Evolutionary conservation across 1,140 invertebrate genomes (phyloP).

Genomic region (Drosophila eugracilis): DNA sequence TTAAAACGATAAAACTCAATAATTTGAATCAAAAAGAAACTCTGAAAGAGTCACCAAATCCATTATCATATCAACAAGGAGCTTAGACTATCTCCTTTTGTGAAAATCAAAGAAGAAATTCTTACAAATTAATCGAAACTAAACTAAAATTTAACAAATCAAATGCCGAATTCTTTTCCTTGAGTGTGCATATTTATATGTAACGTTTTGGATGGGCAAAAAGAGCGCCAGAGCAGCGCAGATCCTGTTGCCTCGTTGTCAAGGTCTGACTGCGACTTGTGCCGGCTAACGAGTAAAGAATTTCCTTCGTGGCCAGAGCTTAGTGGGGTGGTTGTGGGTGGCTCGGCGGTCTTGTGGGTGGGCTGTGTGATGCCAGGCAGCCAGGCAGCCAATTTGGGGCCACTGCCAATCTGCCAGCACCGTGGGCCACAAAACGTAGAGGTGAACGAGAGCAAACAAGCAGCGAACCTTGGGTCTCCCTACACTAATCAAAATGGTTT

Average conservation of each 20-base stretch:
- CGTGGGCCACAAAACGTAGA: constrained; percentile 22
- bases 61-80: too few relatives aligned
- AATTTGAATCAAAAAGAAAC: too few relatives aligned
- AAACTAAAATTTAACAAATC: neutral
- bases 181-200: constrained; percentile 7
- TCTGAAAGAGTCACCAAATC: too few relatives aligned
- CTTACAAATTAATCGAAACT: neutral
- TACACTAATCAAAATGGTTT: neutral
- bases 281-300: constrained; percentile 46
- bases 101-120: too few relatives aligned
- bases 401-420: constrained; percentile 21
- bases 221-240: constrained; percentile 23
- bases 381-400: constrained; percentile 36
- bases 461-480: constrained; percentile 15
- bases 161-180: neutral
- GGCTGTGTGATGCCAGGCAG: constrained; percentile 10
- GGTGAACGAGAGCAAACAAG: constrained; percentile 43
- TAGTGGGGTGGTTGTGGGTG: neutral
- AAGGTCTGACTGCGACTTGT: constrained; percentile 44
- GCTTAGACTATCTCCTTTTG: too few relatives aligned
- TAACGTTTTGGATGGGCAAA: neutral
- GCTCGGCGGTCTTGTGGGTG: neutral
- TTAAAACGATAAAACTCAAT: neutral
- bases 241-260: constrained; percentile 52
- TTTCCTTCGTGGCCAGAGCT: constrained; percentile 25